A percentile compares a stretch with the other conserved stretches of the same genome.
Conservation (phyloP, 2,797 vertebrate genomes). For the Tragopan temminckii region DNA sequence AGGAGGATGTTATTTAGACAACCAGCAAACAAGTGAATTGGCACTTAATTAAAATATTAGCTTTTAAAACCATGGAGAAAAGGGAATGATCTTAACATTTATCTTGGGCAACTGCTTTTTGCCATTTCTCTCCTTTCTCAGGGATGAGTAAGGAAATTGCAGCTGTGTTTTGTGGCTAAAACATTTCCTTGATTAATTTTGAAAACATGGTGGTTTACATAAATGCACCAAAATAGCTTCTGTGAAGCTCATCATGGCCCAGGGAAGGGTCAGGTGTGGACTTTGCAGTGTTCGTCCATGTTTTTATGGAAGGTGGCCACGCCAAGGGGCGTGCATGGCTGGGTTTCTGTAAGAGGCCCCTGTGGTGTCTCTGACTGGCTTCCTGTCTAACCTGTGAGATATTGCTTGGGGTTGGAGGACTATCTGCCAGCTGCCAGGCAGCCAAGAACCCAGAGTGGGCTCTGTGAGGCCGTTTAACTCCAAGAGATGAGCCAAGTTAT, state of each 20-base stretch:
- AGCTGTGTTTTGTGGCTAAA: neutral
- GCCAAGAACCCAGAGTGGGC: neutral
- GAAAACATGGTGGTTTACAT: neutral
- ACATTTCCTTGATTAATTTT: neutral
- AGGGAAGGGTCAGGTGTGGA: rapidly evolving
- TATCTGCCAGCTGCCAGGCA: rapidly evolving
- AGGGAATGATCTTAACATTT: neutral
- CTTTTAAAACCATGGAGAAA: neutral
- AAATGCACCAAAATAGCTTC: neutral
- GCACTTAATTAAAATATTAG: neutral
- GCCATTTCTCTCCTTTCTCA: neutral
- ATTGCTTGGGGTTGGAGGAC: neutral
- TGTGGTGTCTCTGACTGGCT: rapidly evolving
- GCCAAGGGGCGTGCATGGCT: rapidly evolving
- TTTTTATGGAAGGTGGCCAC: neutral
- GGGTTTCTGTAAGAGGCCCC: neutral
- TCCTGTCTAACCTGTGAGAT: neutral
- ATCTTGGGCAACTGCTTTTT: neutral
- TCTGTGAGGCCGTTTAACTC: rapidly evolving
- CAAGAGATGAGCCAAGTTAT: too few species aligned
- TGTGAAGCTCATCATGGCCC: neutral
- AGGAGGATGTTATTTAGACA: neutral
- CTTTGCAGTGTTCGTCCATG: neutral
- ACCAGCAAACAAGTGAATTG: neutral
- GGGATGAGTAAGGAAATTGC: neutral